A percentile compares a stretch with the other conserved stretches of the same genome.
Conservation (phyloP, 1,140 invertebrate species). For the Drosophila subpulchrella region DNA sequence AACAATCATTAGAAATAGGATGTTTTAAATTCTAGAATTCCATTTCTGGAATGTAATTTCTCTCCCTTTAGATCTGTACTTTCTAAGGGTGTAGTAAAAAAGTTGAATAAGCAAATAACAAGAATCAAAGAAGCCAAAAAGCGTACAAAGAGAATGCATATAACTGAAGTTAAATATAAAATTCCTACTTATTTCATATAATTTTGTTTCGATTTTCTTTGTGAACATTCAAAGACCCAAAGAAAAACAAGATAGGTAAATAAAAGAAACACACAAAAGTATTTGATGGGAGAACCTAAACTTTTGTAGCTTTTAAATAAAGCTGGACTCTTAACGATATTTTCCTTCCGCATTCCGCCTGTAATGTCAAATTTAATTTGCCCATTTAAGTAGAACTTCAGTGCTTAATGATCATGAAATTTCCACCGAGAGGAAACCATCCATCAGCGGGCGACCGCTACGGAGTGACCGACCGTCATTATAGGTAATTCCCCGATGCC, state of each 20-base stretch:
- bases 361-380: slow-evolving; percentile 37
- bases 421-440: slow-evolving; percentile 34
- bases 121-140: neutral
- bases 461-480: slow-evolving; percentile 44
- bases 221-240: neutral
- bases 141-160: slow-evolving; percentile 6
- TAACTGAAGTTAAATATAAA: slow-evolving; percentile 5
- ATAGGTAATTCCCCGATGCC: slow-evolving; percentile 51
- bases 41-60: too few relatives aligned
- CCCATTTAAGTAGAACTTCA: slow-evolving; percentile 25
- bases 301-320: slow-evolving; percentile 10
- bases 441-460: slow-evolving; percentile 24
- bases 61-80: neutral
- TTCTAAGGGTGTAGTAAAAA: slow-evolving; percentile 23
- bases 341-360: neutral
- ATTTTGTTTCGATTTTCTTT: slow-evolving; percentile 4
- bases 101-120: slow-evolving; percentile 27
- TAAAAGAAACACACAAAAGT: neutral
- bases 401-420: slow-evolving; percentile 44
- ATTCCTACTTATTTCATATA: slow-evolving; percentile 1
- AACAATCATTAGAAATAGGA: too few relatives aligned
- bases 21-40: too few relatives aligned
- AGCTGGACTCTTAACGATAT: slow-evolving; percentile 5
- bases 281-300: neutral
- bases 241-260: neutral